Evolutionary conservation across 1,140 invertebrate species (phyloP), one percentile per base, ranked within the genome.

Genomic region (Leptopilina boulardi): DNA sequence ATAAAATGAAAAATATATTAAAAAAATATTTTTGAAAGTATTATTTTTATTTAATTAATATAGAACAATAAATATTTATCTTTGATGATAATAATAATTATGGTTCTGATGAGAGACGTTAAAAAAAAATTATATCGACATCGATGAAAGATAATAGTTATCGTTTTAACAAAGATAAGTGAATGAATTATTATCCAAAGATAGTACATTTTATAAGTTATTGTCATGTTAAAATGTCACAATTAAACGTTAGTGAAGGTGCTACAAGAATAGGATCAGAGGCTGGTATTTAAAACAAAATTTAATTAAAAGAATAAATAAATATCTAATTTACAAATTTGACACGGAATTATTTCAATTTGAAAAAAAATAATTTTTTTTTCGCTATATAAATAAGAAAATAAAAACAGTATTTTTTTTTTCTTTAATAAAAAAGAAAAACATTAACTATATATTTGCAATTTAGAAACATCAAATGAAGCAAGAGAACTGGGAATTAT

Each of bases 81-180:
- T 23, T n/a, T 66, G 56, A 15, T 21, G 13, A 66, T 26, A 26
- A 11, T 21, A 26, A 66, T 26, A 26, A 11, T 66, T 54, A 6
- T 18, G 15, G 18, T 13, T 10, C 0, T 11, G 10, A 56, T 0
- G 19, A 1, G 5, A 26, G n/a, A 13, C 13, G n/a, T 26, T 23
- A 59, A 51, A 51, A 51, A 51, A n/a, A n/a, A n/a, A n/a, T n/a
- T n/a, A 18, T 71, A 76, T 74, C 71, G 73, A 71, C 70, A 78
- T 66, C 41, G 18, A 15, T 9, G n/a, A 26, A 66, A 72, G 82
- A 85, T 85, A 84, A 0, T 70, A 71, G 76, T 85, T 85, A 85
- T 85, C 84, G 73, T 15, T 56, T 2, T 30, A 9, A 38, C n/a
- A n/a, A 34, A 77, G 82, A 81, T 83, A 82, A 85, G 76, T 15